Evolutionary conservation across 2,113 vertebrate species (phyloP), one percentile per base, ranked within the genome.

Genomic region (Ahaetulla prasina): DNA sequence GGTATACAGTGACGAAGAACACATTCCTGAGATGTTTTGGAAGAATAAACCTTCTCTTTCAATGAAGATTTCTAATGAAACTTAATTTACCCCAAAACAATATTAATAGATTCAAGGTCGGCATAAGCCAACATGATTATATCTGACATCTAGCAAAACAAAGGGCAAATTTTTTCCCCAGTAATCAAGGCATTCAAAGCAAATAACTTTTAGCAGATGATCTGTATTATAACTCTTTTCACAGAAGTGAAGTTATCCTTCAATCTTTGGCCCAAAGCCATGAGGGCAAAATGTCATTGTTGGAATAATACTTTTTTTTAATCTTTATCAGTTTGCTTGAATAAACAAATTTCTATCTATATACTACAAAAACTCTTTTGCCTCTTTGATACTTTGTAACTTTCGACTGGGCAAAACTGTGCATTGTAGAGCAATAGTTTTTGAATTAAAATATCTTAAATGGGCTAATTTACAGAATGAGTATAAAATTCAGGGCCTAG

Each of bases 141-240:
- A 89, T 86, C 53, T 92, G 74, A 92, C 91, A 89, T 92, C 53
- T 89, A 80, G 91, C 74, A 90, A 63, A 92, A 92, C 68, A 92
- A 92, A 92, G 54, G 50, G 54, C 80, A 63, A 86, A 45, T 63
- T n/a, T 10, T 85, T 92, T 16, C n/a, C 88, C 53, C 53, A 60
- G 23, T 90, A 92, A 92, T 90, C 74, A 92, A 90, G 85, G 88
- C n/a, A 85, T 86, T 39, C 85, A 90, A 92, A 92, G 88, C 80
- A 92, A 92, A 90, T 85, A 92, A 92, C 8, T 86, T 55, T 27
- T 63, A 92, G 80, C 88, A 86, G 92, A 47, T 92, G 85, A 89
- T 84, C 88, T 86, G 88, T 92, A 55, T 54, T 63, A 60, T 92
- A 80, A 80, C 74, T 84, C 74, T 52, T 63, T 89, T 50, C 47